A percentile compares a stretch with the other conserved stretches of the same genome.
These are phyloP conservation scores for Sesia bembeciformis DNA, from an alignment of 2,888 invertebrate species.

Conservation along the genomic window DNA sequence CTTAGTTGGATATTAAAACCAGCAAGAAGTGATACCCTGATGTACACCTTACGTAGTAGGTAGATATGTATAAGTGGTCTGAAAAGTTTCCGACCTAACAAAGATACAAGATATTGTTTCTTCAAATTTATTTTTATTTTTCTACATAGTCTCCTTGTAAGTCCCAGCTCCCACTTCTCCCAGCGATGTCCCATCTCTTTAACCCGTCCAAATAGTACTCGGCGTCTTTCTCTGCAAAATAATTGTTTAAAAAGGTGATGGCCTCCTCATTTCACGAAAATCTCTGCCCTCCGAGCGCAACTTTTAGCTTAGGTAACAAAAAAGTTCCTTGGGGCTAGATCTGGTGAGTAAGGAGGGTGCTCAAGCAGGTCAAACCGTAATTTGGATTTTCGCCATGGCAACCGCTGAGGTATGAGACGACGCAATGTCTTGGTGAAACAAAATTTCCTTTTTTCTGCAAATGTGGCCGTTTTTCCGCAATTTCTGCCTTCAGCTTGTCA, in stretches of 20 bases:
- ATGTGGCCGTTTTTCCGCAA: not conserved
- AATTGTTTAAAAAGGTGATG: not conserved
- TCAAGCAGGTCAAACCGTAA: not conserved
- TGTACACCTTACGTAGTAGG: too few species aligned
- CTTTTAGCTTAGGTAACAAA: not conserved
- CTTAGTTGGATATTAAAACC: too few species aligned
- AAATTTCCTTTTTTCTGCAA: not conserved
- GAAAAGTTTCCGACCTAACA: not conserved
- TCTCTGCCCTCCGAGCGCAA: not conserved
- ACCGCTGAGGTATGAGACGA: not conserved
- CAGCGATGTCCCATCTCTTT: too few species aligned
- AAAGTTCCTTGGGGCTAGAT: not conserved
- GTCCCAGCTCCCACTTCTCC: not conserved
- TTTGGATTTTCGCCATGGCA: not conserved
- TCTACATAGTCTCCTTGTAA: not conserved
- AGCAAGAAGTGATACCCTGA: too few species aligned
- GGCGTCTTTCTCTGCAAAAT: too few species aligned
- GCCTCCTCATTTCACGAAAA: not conserved
- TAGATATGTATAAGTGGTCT: not conserved
- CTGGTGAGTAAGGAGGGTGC: not conserved
- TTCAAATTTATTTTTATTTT: not conserved
- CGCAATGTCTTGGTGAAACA: not conserved
- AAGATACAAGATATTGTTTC: not conserved
- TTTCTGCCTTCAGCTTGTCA: too few species aligned
- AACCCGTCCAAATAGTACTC: too few species aligned